These are phyloP conservation scores for Otus scops DNA, from an alignment of 2,797 vertebrate species.

Conservation along the genomic window DNA sequence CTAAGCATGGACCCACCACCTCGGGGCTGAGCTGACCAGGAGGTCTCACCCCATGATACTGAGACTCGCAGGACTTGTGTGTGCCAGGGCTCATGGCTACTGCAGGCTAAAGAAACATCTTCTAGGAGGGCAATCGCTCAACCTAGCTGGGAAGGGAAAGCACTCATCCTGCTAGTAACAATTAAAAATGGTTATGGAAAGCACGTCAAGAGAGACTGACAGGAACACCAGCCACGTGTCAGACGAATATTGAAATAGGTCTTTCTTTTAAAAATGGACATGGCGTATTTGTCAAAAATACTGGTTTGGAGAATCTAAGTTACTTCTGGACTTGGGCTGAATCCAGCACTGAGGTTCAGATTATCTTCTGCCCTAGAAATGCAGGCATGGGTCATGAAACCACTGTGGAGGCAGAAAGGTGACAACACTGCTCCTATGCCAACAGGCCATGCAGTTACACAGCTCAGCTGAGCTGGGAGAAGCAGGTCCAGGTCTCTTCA, in stretches of 20 bases:
- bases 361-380: not conserved
- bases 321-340: not conserved
- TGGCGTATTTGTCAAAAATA: not conserved
- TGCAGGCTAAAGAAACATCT: not conserved
- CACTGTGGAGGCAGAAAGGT: not conserved
- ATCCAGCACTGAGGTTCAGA: not conserved
- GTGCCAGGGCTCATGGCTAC: not conserved
- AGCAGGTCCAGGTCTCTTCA: not conserved
- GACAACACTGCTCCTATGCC: not conserved
- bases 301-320: not conserved
- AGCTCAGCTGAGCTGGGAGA: not conserved
- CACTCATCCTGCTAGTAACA: not conserved
- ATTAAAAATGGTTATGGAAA: not conserved
- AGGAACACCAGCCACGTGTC: not conserved
- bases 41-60: not conserved
- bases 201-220: not conserved
- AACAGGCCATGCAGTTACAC: not conserved
- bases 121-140: accelerated
- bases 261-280: not conserved
- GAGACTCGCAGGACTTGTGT: not conserved
- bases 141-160: not conserved
- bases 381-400: not conserved
- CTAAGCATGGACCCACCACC: not conserved
- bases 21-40: not conserved
- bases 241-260: not conserved